Conservation (phyloP, 2,113 vertebrate genomes). For the Grantiella picta region DNA sequence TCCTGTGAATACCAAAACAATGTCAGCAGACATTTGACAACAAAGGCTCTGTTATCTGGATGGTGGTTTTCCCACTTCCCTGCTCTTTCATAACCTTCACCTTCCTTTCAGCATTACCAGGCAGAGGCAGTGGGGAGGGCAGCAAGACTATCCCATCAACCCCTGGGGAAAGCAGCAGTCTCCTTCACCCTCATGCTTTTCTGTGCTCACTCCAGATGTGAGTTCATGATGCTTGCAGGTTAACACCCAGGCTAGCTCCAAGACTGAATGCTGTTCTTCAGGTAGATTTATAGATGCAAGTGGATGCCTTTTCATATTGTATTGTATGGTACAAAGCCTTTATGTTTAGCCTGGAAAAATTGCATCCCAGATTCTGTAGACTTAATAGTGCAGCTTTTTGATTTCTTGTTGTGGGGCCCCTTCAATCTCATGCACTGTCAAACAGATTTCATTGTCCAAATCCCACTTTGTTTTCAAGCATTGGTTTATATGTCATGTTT, state of each 20-base stretch:
- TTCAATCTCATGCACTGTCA: not conserved
- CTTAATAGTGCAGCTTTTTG: not conserved
- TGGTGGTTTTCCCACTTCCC: not conserved
- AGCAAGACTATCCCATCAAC: accelerated
- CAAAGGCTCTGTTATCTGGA: not conserved
- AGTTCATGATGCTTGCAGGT: not conserved
- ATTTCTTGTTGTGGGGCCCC: not conserved
- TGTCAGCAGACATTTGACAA: not conserved
- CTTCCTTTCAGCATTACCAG: not conserved
- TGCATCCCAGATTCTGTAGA: not conserved
- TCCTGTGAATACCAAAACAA: not conserved
- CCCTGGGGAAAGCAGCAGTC: not conserved
- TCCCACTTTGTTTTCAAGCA: not conserved
- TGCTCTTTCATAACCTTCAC: not conserved
- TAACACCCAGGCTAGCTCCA: not conserved
- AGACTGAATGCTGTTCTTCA: not conserved
- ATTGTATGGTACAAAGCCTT: not conserved
- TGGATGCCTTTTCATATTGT: not conserved
- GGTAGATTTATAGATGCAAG: not conserved
- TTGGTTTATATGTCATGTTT: not conserved
- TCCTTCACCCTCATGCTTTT: not conserved
- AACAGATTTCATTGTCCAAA: not conserved
- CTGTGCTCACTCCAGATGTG: not conserved
- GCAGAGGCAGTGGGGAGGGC: not conserved
- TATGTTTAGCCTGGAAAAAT: not conserved